Percentiles rank a stretch among this genome's conserved stretches.
These are phyloP conservation scores for Ceratina calcarata DNA, from an alignment of 1,140 invertebrate species.

Conservation along the genomic window DNA sequence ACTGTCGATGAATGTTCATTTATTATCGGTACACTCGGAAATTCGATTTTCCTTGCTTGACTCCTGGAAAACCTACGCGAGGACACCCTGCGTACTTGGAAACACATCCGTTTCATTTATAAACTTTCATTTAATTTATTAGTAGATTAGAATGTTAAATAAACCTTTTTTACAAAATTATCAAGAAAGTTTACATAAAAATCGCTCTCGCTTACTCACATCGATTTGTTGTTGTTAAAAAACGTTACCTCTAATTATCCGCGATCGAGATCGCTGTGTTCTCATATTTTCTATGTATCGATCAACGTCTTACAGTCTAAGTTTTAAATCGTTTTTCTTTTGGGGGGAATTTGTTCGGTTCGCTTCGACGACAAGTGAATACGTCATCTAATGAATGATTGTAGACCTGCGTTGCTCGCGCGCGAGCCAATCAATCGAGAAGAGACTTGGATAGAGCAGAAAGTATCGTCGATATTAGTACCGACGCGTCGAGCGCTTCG, in stretches of 20 bases:
- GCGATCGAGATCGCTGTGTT: conserved; percentile 1
- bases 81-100: too few species aligned
- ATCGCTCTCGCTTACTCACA: conserved; percentile 23
- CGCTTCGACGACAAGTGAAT: background rate
- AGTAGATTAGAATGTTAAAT: conserved; percentile 39
- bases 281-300: background rate
- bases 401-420: background rate
- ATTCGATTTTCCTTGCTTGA: too few species aligned
- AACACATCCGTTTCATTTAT: conserved; percentile 20
- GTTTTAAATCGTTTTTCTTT: background rate
- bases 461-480: conserved; percentile 31
- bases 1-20: too few species aligned
- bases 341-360: background rate
- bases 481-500: conserved; percentile 29
- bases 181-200: conserved; percentile 44
- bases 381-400: background rate
- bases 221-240: conserved; percentile 11
- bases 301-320: conserved; percentile 21
- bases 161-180: conserved; percentile 45
- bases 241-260: conserved; percentile 22
- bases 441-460: background rate
- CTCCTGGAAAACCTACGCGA: too few species aligned
- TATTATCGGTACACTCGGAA: too few species aligned
- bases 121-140: conserved; percentile 39
- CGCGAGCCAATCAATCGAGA: background rate